Conservation (phyloP, 2,797 vertebrate genomes). For the Paguma larvata region DNA sequence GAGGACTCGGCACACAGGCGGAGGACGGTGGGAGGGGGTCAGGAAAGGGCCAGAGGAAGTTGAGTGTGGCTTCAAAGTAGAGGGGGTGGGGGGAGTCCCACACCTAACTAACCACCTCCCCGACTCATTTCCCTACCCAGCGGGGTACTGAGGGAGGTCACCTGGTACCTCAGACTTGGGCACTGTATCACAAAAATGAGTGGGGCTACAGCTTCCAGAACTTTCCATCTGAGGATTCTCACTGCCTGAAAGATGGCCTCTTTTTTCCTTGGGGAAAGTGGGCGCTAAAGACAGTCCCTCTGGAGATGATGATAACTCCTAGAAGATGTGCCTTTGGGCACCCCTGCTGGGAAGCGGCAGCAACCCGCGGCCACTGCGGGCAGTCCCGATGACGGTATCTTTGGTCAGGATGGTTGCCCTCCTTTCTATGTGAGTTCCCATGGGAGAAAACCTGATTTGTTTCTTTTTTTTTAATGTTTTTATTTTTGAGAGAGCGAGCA, state of each 20-base stretch:
- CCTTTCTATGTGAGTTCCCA: accelerated
- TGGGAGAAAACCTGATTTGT: neutral
- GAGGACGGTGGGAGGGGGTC: accelerated
- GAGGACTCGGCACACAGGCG: accelerated
- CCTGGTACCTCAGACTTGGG: neutral
- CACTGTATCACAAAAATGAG: neutral
- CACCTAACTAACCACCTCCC: neutral
- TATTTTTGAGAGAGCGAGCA: no score
- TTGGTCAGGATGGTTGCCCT: accelerated
- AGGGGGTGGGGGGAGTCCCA: accelerated
- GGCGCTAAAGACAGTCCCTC: no score
- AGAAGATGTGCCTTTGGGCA: accelerated
- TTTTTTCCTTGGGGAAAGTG: neutral
- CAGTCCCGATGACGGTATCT: neutral
- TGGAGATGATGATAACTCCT: neutral
- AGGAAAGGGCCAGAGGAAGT: neutral
- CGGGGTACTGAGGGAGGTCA: neutral
- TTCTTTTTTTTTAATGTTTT: no score
- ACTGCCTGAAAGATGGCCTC: neutral
- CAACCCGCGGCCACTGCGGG: accelerated
- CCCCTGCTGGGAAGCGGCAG: accelerated
- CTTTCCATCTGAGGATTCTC: neutral
- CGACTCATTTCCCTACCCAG: neutral
- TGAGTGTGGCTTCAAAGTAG: accelerated
- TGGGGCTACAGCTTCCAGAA: neutral